phyloP scores from a whole-genome alignment of 1,140 invertebrate species.

The Stenopsyche tienmushanensis region DNA sequence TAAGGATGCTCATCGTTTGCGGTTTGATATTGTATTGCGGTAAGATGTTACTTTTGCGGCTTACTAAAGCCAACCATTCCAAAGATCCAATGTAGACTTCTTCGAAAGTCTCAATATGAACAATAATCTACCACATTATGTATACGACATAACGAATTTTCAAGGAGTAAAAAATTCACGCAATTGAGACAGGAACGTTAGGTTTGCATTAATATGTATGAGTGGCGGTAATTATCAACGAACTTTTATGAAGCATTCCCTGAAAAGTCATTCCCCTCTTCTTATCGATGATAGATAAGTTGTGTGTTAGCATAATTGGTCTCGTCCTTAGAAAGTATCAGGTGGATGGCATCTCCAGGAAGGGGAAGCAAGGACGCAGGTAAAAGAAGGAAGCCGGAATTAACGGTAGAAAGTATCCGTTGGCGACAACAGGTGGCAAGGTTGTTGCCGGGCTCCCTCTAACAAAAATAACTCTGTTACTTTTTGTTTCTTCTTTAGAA shows the following conservation, averaged over 20 bases:
- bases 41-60: too few species aligned
- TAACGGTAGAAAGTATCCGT: constrained; percentile 39
- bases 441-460: constrained; percentile 11
- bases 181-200: background rate
- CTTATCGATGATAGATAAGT: constrained; percentile 19
- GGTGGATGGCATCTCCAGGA: background rate
- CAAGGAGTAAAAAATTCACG: background rate
- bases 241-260: constrained; percentile 2
- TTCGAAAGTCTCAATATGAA: too few species aligned
- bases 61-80: too few species aligned
- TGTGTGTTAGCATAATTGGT: constrained; percentile 24
- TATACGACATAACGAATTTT: too few species aligned
- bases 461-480: constrained; percentile 3
- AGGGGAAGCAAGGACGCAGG: constrained; percentile 10
- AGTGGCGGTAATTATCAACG: constrained; percentile 11
- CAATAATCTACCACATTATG: too few species aligned
- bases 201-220: background rate
- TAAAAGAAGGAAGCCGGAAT: constrained; percentile 29
- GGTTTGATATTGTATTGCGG: too few species aligned
- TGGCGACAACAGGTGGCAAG: constrained; percentile 35
- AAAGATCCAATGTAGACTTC: too few species aligned
- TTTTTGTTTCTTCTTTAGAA: too few species aligned
- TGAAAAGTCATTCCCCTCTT: constrained; percentile 20
- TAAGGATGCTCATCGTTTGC: too few species aligned
- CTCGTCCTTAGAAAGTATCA: background rate